Percentiles rank a stretch among this genome's conserved stretches.
These are phyloP conservation scores for Idaea biselata DNA, from an alignment of 2,888 invertebrate species.

Conservation along the genomic window DNA sequence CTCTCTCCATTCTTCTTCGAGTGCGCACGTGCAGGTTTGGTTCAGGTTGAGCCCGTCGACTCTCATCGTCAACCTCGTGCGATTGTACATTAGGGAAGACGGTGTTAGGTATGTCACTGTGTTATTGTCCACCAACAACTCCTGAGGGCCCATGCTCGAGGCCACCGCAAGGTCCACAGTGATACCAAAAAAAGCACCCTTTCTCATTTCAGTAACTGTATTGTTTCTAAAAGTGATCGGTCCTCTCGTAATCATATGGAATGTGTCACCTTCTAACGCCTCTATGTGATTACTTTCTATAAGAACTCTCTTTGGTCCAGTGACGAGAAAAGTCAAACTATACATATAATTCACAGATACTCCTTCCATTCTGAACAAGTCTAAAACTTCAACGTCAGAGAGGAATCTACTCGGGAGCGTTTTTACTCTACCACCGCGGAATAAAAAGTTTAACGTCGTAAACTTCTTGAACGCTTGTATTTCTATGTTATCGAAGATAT, in stretches of 20 bases:
- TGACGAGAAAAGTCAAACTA: conserved; percentile 86
- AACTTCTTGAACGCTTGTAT: conserved; percentile 90
- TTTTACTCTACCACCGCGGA: conserved; percentile 82
- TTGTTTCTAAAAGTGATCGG: conserved; percentile 85
- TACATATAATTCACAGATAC: conserved; percentile 83
- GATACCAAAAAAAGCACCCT: conserved; percentile 84
- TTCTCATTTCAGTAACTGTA: conserved; percentile 76
- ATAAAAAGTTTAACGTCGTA: conserved; percentile 82
- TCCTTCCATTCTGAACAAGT: conserved; percentile 84
- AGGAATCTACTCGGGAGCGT: conserved; percentile 86
- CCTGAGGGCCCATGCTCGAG: conserved; percentile 65
- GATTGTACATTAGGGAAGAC: conserved; percentile 81
- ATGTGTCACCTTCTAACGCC: conserved; percentile 83
- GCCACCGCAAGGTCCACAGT: conserved; percentile 70
- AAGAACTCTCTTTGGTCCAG: conserved; percentile 81
- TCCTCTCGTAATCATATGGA: conserved; percentile 82
- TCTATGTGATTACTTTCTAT: conserved; percentile 81
- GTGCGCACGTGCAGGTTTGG: conserved; percentile 79
- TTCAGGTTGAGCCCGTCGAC: conserved; percentile 82
- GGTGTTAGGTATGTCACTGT: conserved; percentile 79
- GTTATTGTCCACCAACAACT: conserved; percentile 83
- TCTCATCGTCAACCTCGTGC: conserved; percentile 76
- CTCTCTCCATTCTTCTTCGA: conserved; percentile 63
- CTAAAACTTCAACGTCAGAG: conserved; percentile 86
- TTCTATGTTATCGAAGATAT: conserved; percentile 81